These are phyloP conservation scores for Limulus polyphemus DNA, from an alignment of 2,888 invertebrate species.

Conservation along the genomic window DNA sequence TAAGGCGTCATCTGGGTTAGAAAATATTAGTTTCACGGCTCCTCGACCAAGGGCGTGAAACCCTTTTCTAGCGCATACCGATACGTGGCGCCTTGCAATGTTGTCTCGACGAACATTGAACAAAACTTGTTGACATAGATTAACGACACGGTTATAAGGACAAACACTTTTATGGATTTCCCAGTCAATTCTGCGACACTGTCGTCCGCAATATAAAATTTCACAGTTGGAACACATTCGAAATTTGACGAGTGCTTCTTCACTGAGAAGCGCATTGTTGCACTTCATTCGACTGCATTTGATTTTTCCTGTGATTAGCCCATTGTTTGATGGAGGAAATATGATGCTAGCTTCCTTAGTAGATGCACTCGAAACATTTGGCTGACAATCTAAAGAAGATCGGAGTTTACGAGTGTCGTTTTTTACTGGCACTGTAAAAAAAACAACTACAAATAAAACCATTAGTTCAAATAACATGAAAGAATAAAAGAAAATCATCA, in stretches of 20 bases:
- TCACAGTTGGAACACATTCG: constrained; percentile 92
- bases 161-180: constrained; percentile 82
- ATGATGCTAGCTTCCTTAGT: no score
- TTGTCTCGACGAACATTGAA: constrained; percentile 40
- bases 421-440: no score
- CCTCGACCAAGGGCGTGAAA: constrained; percentile 73
- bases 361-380: no score
- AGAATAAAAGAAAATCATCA: no score
- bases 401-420: no score
- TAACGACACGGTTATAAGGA: constrained; percentile 76
- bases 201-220: constrained; percentile 81
- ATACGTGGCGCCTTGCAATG: constrained; percentile 49
- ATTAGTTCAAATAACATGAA: no score
- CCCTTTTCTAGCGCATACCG: constrained; percentile 68
- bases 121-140: constrained; percentile 58
- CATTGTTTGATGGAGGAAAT: no score
- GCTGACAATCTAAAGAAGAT: no score
- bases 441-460: no score
- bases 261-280: constrained; percentile 53
- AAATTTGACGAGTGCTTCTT: constrained; percentile 66
- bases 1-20: constrained; percentile 71
- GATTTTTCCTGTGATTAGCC: constrained; percentile 37
- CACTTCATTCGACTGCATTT: constrained; percentile 72
- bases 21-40: constrained; percentile 80
- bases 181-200: constrained; percentile 84